Conservation (phyloP, 30 jellyfish, hydroid and myxozoan species). For the Turritopsis dohrnii region DNA sequence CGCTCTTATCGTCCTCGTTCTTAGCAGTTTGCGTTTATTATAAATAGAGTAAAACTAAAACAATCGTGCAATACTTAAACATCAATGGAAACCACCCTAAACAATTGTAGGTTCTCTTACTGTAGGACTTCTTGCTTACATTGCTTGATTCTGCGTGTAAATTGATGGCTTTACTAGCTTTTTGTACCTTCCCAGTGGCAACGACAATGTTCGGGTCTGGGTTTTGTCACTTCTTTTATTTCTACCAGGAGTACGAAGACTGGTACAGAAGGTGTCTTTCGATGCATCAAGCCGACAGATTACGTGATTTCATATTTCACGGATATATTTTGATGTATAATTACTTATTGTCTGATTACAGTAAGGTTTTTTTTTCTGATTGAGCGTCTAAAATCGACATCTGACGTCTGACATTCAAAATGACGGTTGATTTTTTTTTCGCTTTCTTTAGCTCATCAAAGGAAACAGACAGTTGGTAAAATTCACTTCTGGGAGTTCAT, state of each 20-base stretch:
- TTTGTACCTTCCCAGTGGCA: background rate
- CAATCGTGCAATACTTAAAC: no score
- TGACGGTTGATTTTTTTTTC: background rate
- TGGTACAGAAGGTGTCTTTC: conserved; percentile 21
- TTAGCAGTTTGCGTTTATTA: no score
- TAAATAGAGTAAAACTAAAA: no score
- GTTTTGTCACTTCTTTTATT: background rate
- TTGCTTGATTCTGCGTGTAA: no score
- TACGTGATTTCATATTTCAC: conserved; percentile 12
- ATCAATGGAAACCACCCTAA: no score
- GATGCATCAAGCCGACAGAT: background rate
- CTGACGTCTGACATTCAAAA: background rate
- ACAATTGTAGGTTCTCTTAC: no score
- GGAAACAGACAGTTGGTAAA: conserved; percentile 45
- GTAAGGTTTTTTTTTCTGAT: no score
- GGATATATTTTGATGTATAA: conserved; percentile 30
- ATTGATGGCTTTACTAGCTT: no score
- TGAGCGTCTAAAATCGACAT: no score
- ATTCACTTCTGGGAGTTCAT: conserved; percentile 73
- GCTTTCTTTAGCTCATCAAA: conserved; percentile 14
- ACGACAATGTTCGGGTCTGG: background rate
- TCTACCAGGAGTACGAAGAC: conserved; percentile 9
- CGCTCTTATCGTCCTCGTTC: no score
- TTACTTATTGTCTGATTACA: conserved; percentile 20
- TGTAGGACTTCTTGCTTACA: no score